These are phyloP conservation scores for Tadarida brasiliensis DNA, from an alignment of 2,797 vertebrate genomes.

Conservation along the genomic window DNA sequence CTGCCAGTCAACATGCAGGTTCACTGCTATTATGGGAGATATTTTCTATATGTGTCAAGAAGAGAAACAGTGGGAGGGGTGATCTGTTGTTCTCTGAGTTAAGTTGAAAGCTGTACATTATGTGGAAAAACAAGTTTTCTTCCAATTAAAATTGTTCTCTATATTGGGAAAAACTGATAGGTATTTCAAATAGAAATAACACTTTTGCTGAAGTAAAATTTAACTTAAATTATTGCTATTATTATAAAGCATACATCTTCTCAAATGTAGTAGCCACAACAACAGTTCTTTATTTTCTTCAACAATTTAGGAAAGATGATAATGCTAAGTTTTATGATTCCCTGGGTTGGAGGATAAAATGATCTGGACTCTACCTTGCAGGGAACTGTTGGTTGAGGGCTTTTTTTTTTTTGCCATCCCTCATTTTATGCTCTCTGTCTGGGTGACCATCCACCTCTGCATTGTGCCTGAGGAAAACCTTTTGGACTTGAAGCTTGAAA, in stretches of 20 bases:
- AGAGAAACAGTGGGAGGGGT: not conserved
- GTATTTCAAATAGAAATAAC: not conserved
- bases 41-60: not conserved
- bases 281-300: not conserved
- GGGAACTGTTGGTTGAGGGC: too few species aligned
- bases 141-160: not conserved
- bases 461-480: not conserved
- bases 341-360: not conserved
- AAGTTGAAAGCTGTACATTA: not conserved
- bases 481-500: not conserved
- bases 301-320: not conserved
- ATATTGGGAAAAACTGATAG: not conserved
- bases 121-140: not conserved
- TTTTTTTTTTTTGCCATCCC: not conserved
- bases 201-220: not conserved
- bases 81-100: not conserved
- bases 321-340: not conserved
- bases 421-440: not conserved
- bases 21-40: not conserved
- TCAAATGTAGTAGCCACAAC: not conserved
- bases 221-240: not conserved
- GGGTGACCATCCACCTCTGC: not conserved
- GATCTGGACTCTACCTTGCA: not conserved
- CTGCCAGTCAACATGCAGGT: not conserved
- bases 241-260: not conserved